Evolutionary conservation across 2,888 invertebrate genomes (phyloP), one percentile per base, ranked within the genome.

Genomic region (Dysmachus trigonus): DNA sequence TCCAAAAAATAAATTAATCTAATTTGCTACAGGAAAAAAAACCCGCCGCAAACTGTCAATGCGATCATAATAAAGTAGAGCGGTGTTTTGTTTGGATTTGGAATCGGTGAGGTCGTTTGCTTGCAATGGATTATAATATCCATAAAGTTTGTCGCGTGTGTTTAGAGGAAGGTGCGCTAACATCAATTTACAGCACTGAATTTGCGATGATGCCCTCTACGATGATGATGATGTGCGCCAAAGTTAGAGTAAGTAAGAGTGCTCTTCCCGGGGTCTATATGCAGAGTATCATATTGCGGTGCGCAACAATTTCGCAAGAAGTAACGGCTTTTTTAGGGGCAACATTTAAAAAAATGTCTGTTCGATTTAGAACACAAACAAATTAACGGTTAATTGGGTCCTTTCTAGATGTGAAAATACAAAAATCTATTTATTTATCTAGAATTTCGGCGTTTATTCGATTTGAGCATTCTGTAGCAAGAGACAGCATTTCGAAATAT

Each of bases 211-310:
- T 94, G 87, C 91, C 94, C 27, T 93, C 93, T 79, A 94, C 94
- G 73, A 94, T 94, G 94, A 92, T 94, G 88, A 94, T 94, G 92
- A 90, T 92, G 89, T 94, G 94, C 88, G 93, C 94, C 85, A 94
- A 93, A 89, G 91, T 94, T 85, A 93, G 94, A 90, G 94, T 94
- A 90, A 88, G 87, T 53, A 31, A 7, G 41, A 41, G 10, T 41
- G 4, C 41, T 41, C 6, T 5, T 33, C 6, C 33, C 33, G 33
- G 33, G 2, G 33, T 18, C 38, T 10, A 10, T 47, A 5, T 47
- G 6, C 7, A n/a, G 1, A 0, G 47, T n/a, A 7, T 0, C 47
- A n/a, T n/a, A 47, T 47, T n/a, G n/a, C 18, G 47, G 15, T 6
- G 47, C n/a, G n/a, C 47, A 47, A 4, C 15, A n/a, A 47, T 47